Conservation (phyloP, 2,113 vertebrate genomes). For the Nicator chloris region DNA sequence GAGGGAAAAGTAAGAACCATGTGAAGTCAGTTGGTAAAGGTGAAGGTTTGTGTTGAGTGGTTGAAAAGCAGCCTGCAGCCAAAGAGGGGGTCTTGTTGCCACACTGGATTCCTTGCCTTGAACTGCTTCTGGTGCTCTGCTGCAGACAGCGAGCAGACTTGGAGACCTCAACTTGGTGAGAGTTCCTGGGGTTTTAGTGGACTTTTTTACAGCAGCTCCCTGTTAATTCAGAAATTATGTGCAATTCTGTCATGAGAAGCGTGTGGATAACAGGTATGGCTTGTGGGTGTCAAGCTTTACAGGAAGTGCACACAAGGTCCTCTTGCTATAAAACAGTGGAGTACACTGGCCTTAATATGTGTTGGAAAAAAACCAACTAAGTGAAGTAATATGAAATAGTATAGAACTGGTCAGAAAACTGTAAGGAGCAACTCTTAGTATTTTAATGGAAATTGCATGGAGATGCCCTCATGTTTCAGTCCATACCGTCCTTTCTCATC, state of each 20-base stretch:
- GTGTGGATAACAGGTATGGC: background rate
- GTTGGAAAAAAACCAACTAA: background rate
- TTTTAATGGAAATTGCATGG: background rate
- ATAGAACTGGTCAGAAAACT: background rate
- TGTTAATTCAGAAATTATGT: background rate
- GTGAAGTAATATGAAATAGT: background rate
- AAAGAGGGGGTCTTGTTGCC: rapidly evolving
- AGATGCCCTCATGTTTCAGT: background rate
- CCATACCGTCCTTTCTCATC: background rate
- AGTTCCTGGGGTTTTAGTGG: background rate
- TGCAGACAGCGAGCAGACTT: background rate
- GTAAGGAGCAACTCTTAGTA: background rate
- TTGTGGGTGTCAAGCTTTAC: background rate
- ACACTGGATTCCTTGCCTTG: background rate
- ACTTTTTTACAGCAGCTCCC: background rate
- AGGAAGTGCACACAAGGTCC: background rate
- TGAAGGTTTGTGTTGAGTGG: background rate
- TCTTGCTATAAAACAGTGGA: background rate
- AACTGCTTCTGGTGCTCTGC: background rate
- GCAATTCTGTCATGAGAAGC: background rate
- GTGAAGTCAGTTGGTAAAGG: background rate
- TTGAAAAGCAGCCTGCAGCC: background rate
- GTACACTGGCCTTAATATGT: background rate
- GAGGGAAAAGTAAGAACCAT: background rate
- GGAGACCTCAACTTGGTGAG: background rate